Evolutionary conservation across 2,113 vertebrate genomes (phyloP), one percentile per base, ranked within the genome.

Genomic region (Eolophus roseicapilla): DNA sequence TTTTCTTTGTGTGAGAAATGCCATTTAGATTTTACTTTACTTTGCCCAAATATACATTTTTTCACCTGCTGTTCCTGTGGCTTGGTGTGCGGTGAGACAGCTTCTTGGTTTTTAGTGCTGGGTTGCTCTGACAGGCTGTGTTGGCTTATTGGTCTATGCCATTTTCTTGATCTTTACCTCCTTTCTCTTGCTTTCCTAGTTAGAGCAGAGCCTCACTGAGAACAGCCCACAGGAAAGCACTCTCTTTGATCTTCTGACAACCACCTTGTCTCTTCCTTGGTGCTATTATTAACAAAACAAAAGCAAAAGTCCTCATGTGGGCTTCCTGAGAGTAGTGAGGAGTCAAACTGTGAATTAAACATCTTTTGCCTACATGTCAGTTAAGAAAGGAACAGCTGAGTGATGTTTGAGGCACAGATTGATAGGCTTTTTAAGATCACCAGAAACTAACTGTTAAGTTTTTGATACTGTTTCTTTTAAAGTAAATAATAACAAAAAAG

Each of bases 141-240:
- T 46, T 82, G 63, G 29, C 93, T 92, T 83, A 77, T 83, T 86
- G 82, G 70, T 63, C 85, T 80, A 75, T 88, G 46, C 63, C 76
- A 86, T 86, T 94, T 92, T 83, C 79, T 93, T 65, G 18, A 17
- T 91, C 71, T 90, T 86, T 59, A 44, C 69, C 87, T 76, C 46
- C 50, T 90, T 91, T 89, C 75, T 52, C 46, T 73, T 3, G 3
- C 71, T 94, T 41, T n/a, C 39, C 43, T 27, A 29, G 47, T 55
- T 65, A 79, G 59, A 90, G 71, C 68, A 88, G 67, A 92, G 37
- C 41, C 37, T 70, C 43, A 12, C 46, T 27, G 46, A 43, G 79
- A 88, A 3, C 39, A 92, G 35, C 75, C 60, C 82, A 39, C 21
- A 85, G 59, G 67, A 94, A 88, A 70, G 37, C 6, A 1, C 23